Evolutionary conservation across 53 echinoderm and acorn worm species (phyloP), one percentile per base, ranked within the genome.

Genomic region (Henricia sp.): DNA sequence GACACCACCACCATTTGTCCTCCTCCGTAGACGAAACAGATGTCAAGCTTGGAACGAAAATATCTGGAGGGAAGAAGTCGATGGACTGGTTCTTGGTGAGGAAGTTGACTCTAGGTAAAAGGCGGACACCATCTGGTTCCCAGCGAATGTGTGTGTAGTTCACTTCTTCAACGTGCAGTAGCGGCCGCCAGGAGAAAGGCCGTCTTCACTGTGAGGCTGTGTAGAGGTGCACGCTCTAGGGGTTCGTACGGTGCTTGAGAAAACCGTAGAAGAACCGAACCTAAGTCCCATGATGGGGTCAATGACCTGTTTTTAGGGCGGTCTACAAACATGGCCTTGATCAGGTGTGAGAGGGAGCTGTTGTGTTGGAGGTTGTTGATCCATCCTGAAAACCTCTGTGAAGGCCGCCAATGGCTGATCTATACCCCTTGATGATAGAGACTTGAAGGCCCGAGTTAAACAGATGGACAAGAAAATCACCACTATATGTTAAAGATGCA

Each of bases 261-360:
- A 46, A n/a, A 72, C 43, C 3, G 50, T 39, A n/a, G 72, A 32
- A 72, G 50, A 3, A 72, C 72, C 1, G 52, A 27, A 27, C 52
- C 28, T 5, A 72, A 12, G 50, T 72, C 51, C 72, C 72, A 72
- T 10, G 17, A 12, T 2, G 72, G 51, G 16, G 4, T 27, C 21
- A 72, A 21, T 1, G 34, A 26, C 50, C 50, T 72, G 1, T 46
- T 6, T 2, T 39, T 39, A 21, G 72, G 72, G 4, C 72, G 26
- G 3, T 72, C 72, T 4, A 28, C 29, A 37, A 72, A 72, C 72
- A 72, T 72, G 4, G 48, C 50, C 48, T 52, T 48, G 13, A 72
- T 26, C 19, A 72, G 34, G 24, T 50, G 30, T 14, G 72, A 72
- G 48, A 70, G 6, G 25, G 39, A 50, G 6, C 13, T 35, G 23